phyloP scores from a whole-genome alignment of 2,888 invertebrate species.

The Nomada fabriciana region DNA sequence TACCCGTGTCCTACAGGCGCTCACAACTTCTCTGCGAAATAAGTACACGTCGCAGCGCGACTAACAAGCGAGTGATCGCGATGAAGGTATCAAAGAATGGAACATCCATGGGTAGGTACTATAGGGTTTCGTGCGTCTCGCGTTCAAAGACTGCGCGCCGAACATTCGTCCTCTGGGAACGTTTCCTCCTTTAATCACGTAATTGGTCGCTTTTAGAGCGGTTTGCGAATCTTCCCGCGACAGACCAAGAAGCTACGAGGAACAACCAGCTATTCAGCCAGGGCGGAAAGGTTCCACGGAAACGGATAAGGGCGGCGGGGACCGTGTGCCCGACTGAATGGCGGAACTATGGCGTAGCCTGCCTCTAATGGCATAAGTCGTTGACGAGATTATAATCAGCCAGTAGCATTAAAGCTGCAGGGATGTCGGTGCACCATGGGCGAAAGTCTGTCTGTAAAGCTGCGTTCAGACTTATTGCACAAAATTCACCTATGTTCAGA shows the following conservation, averaged over 20 bases:
- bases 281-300: constrained; percentile 30
- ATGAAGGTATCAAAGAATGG: neutral
- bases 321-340: constrained; percentile 25
- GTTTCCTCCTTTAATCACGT: constrained; percentile 42
- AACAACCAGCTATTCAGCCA: constrained; percentile 19
- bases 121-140: neutral
- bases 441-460: neutral
- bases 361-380: constrained; percentile 80
- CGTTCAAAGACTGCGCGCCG: constrained; percentile 2
- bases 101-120: neutral
- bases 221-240: neutral
- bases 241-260: constrained; percentile 27
- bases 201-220: constrained; percentile 25
- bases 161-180: neutral
- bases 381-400: constrained; percentile 84
- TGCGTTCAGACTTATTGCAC: neutral
- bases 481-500: neutral
- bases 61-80: neutral
- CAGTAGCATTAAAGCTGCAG: constrained; percentile 80
- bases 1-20: too few relatives aligned
- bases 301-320: constrained; percentile 47
- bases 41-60: neutral
- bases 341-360: constrained; percentile 62
- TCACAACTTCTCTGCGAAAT: neutral
- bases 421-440: constrained; percentile 53